Base-by-base conservation (phyloP, 2,888 invertebrate genomes). In the Gnatocerus cornutus region DNA sequence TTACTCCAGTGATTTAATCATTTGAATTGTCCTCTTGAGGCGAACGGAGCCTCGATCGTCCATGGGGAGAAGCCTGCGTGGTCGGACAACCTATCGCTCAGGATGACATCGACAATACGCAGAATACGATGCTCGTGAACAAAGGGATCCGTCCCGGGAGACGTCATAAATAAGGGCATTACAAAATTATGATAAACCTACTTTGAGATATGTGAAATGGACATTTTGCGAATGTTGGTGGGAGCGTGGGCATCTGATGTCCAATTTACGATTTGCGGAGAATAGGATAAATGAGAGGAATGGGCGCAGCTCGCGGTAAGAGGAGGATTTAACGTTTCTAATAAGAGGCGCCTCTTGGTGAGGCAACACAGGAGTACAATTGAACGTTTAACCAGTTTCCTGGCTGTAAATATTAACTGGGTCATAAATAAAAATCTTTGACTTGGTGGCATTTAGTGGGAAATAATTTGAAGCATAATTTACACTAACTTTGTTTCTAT, bases 1-100 rank as follows among this genome's bases (percentile, higher is more conserved):
- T 74, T 73, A 72, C 61, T 53, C 21, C 66, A 69, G 73, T 73
- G 75, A 76, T 76, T 74, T 74, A 75, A 76, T 76, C 75, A 76
- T 74, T 69, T 63, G 71, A 72, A 76, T 76, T 73, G 72, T 75
- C 58, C 76, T 74, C 76, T 45, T 29, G 76, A 76, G 76, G 72
- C 73, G 56, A 64, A 46, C 69, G 59, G 73, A 74, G 69, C 58
- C 63, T 67, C 62, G 68, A 71, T 63, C 37, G 71, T 61, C 71
- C 70, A 37, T 68, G 68, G 72, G 68, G 62, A 66, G 50, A 61
- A 48, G 6, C n/a, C 30, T 21, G 46, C 39, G 52, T 68, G 41
- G 45, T 41, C 37, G 56, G 53, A 14, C 61, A 43, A 65, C 37
- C 70, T 62, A 66, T 66, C 70, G 62, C 59, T 67, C 59, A 66